Evolutionary conservation across 2,113 vertebrate species (phyloP).

Genomic region (Cyanoramphus novaezelandiae): DNA sequence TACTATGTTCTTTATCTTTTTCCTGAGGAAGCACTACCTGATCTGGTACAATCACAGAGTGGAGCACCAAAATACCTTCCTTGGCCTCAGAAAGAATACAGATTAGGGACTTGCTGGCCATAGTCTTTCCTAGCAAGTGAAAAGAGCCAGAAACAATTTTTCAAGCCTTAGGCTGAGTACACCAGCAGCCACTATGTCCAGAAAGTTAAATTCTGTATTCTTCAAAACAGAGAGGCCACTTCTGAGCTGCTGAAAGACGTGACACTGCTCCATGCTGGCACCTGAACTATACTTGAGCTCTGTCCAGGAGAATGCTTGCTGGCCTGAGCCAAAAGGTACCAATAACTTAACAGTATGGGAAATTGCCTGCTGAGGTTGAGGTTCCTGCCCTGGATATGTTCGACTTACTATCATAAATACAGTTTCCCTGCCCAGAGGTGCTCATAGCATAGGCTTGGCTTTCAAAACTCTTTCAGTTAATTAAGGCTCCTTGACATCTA

Average conservation of each 20-base stretch:
- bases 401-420: not conserved
- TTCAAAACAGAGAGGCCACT: not conserved
- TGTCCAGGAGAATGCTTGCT: not conserved
- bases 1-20: not conserved
- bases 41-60: not conserved
- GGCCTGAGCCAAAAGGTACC: not conserved
- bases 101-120: not conserved
- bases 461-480: not conserved
- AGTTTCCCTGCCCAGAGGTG: not conserved
- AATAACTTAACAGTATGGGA: not conserved
- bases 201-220: not conserved
- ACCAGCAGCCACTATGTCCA: not conserved
- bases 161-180: not conserved
- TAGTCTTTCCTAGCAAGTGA: not conserved
- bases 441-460: not conserved
- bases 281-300: not conserved
- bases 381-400: not conserved
- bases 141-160: not conserved
- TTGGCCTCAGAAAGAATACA: not conserved
- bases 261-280: not conserved
- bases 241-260: not conserved
- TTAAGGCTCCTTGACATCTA: not conserved
- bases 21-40: not conserved
- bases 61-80: not conserved
- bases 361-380: not conserved